These are phyloP conservation scores for Elaeidobius kamerunicus DNA, from an alignment of 2,888 invertebrate species.

Conservation along the genomic window DNA sequence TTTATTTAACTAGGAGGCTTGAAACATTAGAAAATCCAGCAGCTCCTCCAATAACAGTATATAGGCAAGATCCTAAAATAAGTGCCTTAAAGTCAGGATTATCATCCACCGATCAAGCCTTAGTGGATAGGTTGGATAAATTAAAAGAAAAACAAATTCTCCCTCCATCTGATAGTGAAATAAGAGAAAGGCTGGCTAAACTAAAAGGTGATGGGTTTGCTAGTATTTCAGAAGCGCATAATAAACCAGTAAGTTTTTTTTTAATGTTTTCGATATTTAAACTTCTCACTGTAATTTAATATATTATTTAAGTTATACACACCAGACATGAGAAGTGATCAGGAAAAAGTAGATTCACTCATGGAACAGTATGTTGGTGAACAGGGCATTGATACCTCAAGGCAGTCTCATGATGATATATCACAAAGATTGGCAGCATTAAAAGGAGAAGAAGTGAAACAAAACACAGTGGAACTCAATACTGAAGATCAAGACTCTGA, in stretches of 20 bases:
- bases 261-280: background rate
- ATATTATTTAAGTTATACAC: conserved; percentile 46
- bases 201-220: conserved; percentile 57
- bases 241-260: conserved; percentile 40
- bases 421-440: conserved; percentile 54
- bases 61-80: conserved; percentile 48
- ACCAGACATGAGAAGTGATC: conserved; percentile 62
- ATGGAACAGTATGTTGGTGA: conserved; percentile 54
- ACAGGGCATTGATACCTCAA: conserved; percentile 50
- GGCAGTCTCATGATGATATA: conserved; percentile 54
- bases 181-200: conserved; percentile 62
- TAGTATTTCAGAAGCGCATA: conserved; percentile 20
- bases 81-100: conserved; percentile 47
- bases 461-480: conserved; percentile 45
- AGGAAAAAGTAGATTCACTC: conserved; percentile 70
- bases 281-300: conserved; percentile 1
- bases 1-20: conserved; percentile 46
- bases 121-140: conserved; percentile 65
- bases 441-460: conserved; percentile 49
- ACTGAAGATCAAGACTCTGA: conserved; percentile 45
- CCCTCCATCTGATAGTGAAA: conserved; percentile 59
- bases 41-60: conserved; percentile 56
- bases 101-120: conserved; percentile 57
- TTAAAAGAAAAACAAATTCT: conserved; percentile 58
- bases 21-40: conserved; percentile 56